Evolutionary conservation across 2,888 invertebrate genomes (phyloP).

Genomic region (Cataglyphis rosenhaueri): DNA sequence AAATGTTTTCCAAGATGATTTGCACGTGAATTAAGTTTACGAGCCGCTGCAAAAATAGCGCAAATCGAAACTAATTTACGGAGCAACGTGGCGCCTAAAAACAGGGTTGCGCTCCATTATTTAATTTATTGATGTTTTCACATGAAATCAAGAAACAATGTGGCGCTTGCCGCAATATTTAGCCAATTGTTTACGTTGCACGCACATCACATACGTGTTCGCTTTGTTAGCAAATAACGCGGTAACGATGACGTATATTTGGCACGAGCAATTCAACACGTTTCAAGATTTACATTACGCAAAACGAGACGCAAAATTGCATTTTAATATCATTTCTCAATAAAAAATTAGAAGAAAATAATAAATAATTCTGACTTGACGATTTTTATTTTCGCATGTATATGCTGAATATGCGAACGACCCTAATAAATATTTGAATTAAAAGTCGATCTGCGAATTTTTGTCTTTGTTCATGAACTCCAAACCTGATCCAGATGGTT

Average conservation of each 20-base stretch:
- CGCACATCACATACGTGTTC: conserved; percentile 19
- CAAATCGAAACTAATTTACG: conserved; percentile 50
- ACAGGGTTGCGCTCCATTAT: conserved; percentile 53
- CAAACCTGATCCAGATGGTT: conserved; percentile 30
- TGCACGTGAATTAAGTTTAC: conserved; percentile 14
- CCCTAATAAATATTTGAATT: conserved; percentile 31
- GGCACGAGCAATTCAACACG: conserved; percentile 49
- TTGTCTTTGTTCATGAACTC: conserved; percentile 32
- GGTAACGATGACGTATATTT: conserved; percentile 59
- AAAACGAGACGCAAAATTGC: conserved; percentile 27
- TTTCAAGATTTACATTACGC: conserved; percentile 56
- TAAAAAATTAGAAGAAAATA: conserved; percentile 26
- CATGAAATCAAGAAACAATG: conserved; percentile 48
- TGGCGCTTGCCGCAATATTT: conserved; percentile 46
- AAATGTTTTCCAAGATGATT: conserved; percentile 17
- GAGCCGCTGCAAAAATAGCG: conserved; percentile 45
- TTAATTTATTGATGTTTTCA: conserved; percentile 82
- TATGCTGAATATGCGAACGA: not conserved
- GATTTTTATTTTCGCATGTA: conserved; percentile 25
- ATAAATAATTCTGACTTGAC: not conserved
- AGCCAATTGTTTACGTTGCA: conserved; percentile 56
- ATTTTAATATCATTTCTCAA: conserved; percentile 43
- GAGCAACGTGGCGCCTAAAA: conserved; percentile 48
- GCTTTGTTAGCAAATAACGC: conserved; percentile 44
- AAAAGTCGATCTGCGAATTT: conserved; percentile 43